Percentiles rank a stretch among this genome's conserved stretches.
Conservation (phyloP, 2,113 vertebrate genomes). For the Ciconia stormi region DNA sequence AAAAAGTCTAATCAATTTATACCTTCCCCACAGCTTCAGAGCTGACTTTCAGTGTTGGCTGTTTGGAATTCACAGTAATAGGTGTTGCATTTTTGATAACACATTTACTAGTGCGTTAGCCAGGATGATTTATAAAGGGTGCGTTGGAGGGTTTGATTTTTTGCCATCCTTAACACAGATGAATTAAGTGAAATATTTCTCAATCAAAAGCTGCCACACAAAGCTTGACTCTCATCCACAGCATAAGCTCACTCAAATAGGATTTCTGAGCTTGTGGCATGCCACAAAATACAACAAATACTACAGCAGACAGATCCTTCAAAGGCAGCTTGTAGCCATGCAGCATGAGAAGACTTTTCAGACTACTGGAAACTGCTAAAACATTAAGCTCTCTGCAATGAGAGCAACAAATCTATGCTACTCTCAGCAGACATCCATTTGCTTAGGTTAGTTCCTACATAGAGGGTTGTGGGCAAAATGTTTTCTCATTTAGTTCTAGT, state of each 20-base stretch:
- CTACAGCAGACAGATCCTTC: background rate
- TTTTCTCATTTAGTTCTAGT: background rate
- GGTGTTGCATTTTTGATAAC: conserved; percentile 54
- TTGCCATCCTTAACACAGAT: conserved; percentile 54
- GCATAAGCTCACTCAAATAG: background rate
- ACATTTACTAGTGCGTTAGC: conserved; percentile 44
- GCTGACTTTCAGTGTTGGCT: conserved; percentile 23
- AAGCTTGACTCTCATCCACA: conserved; percentile 12
- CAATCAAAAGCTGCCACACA: conserved; percentile 1
- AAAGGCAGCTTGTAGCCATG: background rate
- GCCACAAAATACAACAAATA: background rate
- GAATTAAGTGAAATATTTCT: conserved; percentile 63
- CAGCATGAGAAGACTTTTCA: background rate
- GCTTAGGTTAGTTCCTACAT: background rate
- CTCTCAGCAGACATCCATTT: background rate
- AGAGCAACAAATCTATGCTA: background rate
- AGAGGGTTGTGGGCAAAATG: background rate
- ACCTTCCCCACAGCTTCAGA: conserved; percentile 29
- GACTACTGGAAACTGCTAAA: background rate
- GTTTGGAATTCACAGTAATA: conserved; percentile 58
- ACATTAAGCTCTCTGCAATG: background rate
- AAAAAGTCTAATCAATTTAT: conserved; percentile 49
- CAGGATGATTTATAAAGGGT: conserved; percentile 49
- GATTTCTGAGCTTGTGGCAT: background rate
- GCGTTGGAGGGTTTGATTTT: background rate